phyloP scores from a whole-genome alignment of 2,113 vertebrate species.

The Eurystomus gularis region DNA sequence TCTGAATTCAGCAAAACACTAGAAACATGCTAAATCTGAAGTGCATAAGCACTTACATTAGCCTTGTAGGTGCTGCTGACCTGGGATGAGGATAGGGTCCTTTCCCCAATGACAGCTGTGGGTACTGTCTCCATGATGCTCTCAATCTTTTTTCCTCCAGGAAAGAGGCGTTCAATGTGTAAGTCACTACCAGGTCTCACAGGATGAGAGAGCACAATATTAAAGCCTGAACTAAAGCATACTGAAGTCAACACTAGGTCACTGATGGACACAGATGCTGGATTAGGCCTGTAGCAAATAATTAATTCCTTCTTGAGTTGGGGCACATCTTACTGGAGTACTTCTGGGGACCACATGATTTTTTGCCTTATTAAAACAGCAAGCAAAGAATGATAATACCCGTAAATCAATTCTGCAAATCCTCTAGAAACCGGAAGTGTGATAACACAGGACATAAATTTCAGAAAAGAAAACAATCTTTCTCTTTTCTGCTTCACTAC shows the following conservation, averaged over 20 bases:
- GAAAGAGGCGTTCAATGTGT: background rate
- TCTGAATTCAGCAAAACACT: background rate
- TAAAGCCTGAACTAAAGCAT: background rate
- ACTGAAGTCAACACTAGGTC: background rate
- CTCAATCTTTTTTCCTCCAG: background rate
- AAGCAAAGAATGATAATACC: too few relatives aligned
- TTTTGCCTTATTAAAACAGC: too few relatives aligned
- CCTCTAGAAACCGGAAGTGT: too few relatives aligned
- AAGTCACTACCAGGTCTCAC: background rate
- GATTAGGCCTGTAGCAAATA: background rate
- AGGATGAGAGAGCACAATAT: background rate
- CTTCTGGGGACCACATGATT: background rate
- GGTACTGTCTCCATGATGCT: background rate
- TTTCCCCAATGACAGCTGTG: background rate
- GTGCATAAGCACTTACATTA: background rate
- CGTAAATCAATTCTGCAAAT: too few relatives aligned
- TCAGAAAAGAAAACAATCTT: too few relatives aligned
- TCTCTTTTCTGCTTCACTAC: too few relatives aligned
- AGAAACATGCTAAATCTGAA: background rate
- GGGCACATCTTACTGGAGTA: background rate
- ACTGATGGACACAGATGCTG: background rate
- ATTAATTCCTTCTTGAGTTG: background rate
- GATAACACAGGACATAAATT: too few relatives aligned
- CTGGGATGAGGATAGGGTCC: background rate
- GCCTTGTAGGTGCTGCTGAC: background rate